Conservation (phyloP, 2,113 vertebrate species). For the Parus major region DNA sequence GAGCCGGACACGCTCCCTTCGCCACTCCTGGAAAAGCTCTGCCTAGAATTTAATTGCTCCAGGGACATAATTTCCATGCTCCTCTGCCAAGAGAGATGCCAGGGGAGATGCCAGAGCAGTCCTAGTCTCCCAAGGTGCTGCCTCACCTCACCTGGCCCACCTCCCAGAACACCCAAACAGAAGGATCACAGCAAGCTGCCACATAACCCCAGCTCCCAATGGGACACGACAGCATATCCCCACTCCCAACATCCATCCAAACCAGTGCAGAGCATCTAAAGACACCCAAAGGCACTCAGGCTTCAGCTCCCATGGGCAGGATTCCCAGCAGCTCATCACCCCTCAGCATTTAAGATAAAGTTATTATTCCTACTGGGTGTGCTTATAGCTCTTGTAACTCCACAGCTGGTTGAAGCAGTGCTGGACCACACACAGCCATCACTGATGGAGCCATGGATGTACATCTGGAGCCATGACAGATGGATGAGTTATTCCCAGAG, state of each 20-base stretch:
- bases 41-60: neutral
- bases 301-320: neutral
- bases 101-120: neutral
- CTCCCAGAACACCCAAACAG: neutral
- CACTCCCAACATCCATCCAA: rapidly evolving
- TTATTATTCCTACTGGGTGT: neutral
- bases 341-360: neutral
- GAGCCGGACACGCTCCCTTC: rapidly evolving
- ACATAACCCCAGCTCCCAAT: rapidly evolving
- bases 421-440: neutral
- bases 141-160: neutral
- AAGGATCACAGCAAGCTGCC: neutral
- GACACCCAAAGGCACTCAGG: neutral
- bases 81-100: neutral
- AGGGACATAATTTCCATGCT: neutral
- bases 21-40: neutral
- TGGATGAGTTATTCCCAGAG: neutral
- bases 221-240: rapidly evolving
- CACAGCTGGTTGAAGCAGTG: neutral
- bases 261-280: neutral
- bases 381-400: neutral
- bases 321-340: neutral
- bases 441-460: rapidly evolving
- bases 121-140: neutral
- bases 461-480: rapidly evolving